phyloP scores from a whole-genome alignment of 2,113 vertebrate species.

The Phrynocephalus versicolor region DNA sequence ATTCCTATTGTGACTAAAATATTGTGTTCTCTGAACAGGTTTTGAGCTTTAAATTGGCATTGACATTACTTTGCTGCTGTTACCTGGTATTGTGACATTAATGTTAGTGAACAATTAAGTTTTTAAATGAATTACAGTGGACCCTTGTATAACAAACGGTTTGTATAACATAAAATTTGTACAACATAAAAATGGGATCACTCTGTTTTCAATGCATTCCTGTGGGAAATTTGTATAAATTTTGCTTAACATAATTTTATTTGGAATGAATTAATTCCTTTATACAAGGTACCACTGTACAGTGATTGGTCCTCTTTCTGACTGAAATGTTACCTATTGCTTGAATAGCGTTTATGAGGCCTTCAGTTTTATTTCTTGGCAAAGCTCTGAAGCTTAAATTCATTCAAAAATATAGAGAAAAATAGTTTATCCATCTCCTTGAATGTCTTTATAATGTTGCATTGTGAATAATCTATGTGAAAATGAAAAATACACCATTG shows the following conservation, averaged over 20 bases:
- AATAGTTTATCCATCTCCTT: neutral
- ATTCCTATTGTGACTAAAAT: neutral
- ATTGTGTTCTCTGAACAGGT: neutral
- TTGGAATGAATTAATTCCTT: too few relatives aligned
- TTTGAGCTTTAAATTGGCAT: neutral
- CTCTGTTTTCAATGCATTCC: too few relatives aligned
- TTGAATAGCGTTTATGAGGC: neutral
- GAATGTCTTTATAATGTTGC: neutral
- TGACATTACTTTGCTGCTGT: neutral
- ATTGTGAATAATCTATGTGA: neutral
- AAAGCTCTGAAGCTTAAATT: neutral
- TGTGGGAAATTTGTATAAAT: too few relatives aligned
- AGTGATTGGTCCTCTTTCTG: slow-evolving; percentile 3
- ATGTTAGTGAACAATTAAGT: neutral
- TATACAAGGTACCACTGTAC: too few relatives aligned
- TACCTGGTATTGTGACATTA: neutral
- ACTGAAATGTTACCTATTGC: neutral
- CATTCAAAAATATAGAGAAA: neutral
- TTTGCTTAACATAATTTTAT: too few relatives aligned
- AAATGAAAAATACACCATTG: neutral
- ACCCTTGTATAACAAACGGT: too few relatives aligned
- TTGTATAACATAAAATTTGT: too few relatives aligned
- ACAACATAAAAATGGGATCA: too few relatives aligned
- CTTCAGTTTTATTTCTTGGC: neutral
- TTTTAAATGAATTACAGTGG: neutral